These are phyloP conservation scores for Stenurella melanura DNA, from an alignment of 2,888 invertebrate species.

Conservation along the genomic window DNA sequence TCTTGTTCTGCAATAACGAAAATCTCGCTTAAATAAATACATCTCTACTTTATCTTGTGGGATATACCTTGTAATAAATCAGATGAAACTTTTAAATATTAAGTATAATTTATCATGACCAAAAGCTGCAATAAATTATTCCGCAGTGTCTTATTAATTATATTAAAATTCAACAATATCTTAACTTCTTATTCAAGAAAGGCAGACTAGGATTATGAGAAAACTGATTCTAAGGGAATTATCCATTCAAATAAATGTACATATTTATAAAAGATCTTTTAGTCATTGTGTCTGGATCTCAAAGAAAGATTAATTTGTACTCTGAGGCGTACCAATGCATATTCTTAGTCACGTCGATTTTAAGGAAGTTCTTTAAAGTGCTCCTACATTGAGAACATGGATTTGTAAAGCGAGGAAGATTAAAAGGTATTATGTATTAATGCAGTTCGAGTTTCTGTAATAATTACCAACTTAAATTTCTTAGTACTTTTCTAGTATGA, in stretches of 20 bases:
- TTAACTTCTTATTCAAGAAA: constrained; percentile 20
- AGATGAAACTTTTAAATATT: constrained; percentile 36
- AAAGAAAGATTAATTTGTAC: constrained; percentile 33
- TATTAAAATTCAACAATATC: constrained; percentile 32
- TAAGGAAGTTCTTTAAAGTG: not conserved
- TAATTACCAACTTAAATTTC: too few relatives aligned
- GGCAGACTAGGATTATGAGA: constrained; percentile 28
- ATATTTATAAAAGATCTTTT: constrained; percentile 40
- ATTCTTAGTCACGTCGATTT: not conserved
- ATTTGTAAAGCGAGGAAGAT: too few relatives aligned
- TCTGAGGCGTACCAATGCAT: not conserved
- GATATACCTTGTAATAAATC: constrained; percentile 20
- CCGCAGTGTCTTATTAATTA: constrained; percentile 29
- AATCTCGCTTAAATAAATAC: constrained; percentile 5
- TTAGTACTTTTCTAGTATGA: too few relatives aligned
- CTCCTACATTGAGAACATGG: too few relatives aligned
- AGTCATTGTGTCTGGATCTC: constrained; percentile 34
- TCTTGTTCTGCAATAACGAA: not conserved
- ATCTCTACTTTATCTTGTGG: not conserved
- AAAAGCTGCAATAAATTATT: constrained; percentile 22
- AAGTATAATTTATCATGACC: constrained; percentile 23
- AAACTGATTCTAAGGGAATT: constrained; percentile 30
- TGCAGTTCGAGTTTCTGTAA: too few relatives aligned
- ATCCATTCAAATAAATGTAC: constrained; percentile 42
- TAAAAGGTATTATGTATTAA: too few relatives aligned